Conservation (phyloP, 2,113 vertebrate genomes). For the Pelusios castaneus region DNA sequence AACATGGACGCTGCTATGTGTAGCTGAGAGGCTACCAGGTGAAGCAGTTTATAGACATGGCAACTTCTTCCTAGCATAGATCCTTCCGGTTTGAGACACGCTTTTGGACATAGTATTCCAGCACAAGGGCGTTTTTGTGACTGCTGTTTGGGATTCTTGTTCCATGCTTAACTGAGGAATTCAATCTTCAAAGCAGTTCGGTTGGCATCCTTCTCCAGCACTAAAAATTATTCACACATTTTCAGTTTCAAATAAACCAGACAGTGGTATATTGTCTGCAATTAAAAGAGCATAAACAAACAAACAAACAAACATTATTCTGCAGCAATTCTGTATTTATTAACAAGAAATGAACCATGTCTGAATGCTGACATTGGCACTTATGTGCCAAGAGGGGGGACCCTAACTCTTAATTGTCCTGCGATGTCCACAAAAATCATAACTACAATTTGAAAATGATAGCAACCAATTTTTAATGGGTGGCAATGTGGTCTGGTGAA, state of each 20-base stretch:
- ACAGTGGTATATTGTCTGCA: background rate
- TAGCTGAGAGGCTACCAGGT: background rate
- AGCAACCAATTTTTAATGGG: accelerated
- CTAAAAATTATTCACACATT: background rate
- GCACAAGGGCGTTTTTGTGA: background rate
- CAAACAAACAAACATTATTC: background rate
- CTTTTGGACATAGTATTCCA: background rate
- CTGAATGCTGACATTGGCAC: background rate
- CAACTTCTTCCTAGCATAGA: background rate
- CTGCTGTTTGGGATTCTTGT: background rate
- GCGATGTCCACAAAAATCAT: background rate
- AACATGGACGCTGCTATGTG: too few relatives aligned
- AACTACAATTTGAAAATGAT: background rate
- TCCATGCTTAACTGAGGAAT: background rate
- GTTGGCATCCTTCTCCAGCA: background rate
- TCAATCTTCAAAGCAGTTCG: background rate
- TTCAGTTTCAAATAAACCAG: background rate
- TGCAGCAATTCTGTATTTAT: background rate
- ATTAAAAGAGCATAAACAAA: background rate
- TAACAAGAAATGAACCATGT: background rate
- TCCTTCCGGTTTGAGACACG: background rate
- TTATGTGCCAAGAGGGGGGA: background rate
- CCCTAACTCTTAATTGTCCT: background rate
- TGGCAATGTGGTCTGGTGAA: background rate
- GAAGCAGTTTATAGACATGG: background rate